Evolutionary conservation across 2,797 vertebrate genomes (phyloP).

Genomic region (Clangula hyemalis): DNA sequence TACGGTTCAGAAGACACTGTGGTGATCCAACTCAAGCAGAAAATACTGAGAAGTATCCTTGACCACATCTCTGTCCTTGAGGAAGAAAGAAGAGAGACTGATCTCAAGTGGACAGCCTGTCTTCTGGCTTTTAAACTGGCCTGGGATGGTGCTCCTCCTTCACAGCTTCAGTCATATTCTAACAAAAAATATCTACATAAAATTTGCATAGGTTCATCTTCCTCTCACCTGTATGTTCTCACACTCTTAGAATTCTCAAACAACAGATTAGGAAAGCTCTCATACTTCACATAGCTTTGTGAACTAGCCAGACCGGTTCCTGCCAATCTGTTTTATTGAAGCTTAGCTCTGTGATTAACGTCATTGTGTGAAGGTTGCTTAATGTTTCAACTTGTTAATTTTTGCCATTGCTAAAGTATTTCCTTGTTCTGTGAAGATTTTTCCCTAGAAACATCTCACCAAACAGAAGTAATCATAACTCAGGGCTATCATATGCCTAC

Average conservation of each 20-base stretch:
- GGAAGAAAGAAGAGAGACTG: not conserved
- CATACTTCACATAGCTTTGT: slow-evolving; percentile 24
- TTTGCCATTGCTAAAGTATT: not conserved
- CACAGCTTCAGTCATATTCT: fast-evolving
- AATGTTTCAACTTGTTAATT: not conserved
- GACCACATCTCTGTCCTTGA: slow-evolving; percentile 17
- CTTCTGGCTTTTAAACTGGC: slow-evolving; percentile 28
- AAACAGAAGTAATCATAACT: not conserved
- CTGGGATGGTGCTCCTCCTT: slow-evolving; percentile 37
- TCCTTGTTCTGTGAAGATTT: not conserved
- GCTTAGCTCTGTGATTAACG: not conserved
- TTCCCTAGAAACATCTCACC: not conserved
- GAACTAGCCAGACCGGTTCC: slow-evolving; percentile 46
- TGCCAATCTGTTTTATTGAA: not conserved
- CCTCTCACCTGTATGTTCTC: not conserved
- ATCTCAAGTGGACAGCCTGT: not conserved
- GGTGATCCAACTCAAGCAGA: slow-evolving; percentile 33
- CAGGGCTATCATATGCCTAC: not conserved
- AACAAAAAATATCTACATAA: slow-evolving; percentile 22
- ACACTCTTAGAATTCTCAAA: slow-evolving; percentile 15
- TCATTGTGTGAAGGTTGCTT: not conserved
- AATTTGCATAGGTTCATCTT: slow-evolving; percentile 37
- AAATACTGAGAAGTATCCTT: slow-evolving; percentile 32
- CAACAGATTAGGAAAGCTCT: slow-evolving; percentile 30
- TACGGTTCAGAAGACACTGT: slow-evolving; percentile 49